These are phyloP conservation scores for Papilio gigon DNA, from an alignment of 2,888 invertebrate genomes.

Conservation along the genomic window DNA sequence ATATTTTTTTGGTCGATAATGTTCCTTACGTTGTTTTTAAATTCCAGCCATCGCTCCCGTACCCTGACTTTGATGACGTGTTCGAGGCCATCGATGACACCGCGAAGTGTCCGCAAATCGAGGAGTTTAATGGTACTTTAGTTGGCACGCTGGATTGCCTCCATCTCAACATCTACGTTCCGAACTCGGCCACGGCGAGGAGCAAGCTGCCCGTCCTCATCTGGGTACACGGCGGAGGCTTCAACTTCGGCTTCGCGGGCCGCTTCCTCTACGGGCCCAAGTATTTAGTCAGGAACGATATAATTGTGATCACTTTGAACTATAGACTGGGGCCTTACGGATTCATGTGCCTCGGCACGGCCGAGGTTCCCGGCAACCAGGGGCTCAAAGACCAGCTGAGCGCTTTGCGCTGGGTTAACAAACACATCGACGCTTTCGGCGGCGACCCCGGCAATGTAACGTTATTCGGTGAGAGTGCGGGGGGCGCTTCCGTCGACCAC, in stretches of 20 bases:
- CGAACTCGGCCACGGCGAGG: conserved; percentile 52
- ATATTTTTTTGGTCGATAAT: too few species aligned
- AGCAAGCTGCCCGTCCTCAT: conserved; percentile 59
- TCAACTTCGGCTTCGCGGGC: conserved; percentile 52
- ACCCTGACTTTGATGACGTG: conserved; percentile 52
- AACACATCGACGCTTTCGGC: conserved; percentile 63
- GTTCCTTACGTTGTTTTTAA: too few species aligned
- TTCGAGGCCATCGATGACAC: conserved; percentile 63
- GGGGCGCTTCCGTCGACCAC: conserved; percentile 55
- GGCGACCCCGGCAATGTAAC: conserved; percentile 61
- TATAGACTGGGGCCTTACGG: conserved; percentile 66
- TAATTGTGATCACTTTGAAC: conserved; percentile 63
- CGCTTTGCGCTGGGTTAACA: conserved; percentile 63
- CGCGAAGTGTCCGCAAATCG: conserved; percentile 59
- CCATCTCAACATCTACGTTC: conserved; percentile 60
- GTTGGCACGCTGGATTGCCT: conserved; percentile 60
- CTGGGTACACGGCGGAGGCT: conserved; percentile 62
- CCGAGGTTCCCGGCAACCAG: conserved; percentile 63
- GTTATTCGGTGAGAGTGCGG: conserved; percentile 63
- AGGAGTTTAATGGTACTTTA: conserved; percentile 50
- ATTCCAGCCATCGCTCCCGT: conserved; percentile 57
- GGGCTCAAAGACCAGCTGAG: conserved; percentile 63
- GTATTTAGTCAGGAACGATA: conserved; percentile 57
- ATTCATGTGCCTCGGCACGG: conserved; percentile 62
- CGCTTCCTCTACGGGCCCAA: conserved; percentile 55